Evolutionary conservation across 2,888 invertebrate species (phyloP), one percentile per base, ranked within the genome.

Genomic region (Papilio gigon): DNA sequence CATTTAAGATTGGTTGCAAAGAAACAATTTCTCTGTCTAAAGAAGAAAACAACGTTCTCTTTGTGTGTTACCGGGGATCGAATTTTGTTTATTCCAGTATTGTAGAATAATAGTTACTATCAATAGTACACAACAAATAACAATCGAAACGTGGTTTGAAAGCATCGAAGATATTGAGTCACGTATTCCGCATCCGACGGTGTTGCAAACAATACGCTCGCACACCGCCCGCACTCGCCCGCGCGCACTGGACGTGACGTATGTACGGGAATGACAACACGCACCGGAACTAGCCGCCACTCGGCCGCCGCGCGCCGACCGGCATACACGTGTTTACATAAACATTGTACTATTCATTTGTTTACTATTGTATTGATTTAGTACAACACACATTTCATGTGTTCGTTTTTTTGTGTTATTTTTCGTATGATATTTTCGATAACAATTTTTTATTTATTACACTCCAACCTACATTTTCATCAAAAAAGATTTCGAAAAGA

Each of bases 261-360:
- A 59, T 68, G 27, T 62, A 35, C n/a, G 27, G 35, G 64, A 64
- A 64, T 68, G 68, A 63, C 12, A 60, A 68, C 27, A 68, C 50
- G 30, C 30, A 64, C 56, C 53, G 33, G 53, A 56, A 56, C 61
- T 59, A 59, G 42, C 35, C 44, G 59, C 66, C 35, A 47, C 37
- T 58, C 37, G 27, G 11, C 22, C 17, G 62, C 35, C 44, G 27
- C 58, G 35, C 30, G 30, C 22, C 37, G 37, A 50, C 58, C 53
- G 53, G n/a, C 27, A 14, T 37, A 33, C 47, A 66, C 47, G 63
- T 67, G 67, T 62, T 56, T 56, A 33, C 33, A 42, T 27, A 68
- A 58, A 68, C 64, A 64, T 27, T 20, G 42, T 63, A 35, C 22
- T 37, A 40, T 22, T 27, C 17, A 22, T 17, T 40, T 64, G 68